Percentiles rank a stretch among this genome's conserved stretches.
Conservation (phyloP, 2,797 vertebrate genomes). For the Dryobates pubescens region DNA sequence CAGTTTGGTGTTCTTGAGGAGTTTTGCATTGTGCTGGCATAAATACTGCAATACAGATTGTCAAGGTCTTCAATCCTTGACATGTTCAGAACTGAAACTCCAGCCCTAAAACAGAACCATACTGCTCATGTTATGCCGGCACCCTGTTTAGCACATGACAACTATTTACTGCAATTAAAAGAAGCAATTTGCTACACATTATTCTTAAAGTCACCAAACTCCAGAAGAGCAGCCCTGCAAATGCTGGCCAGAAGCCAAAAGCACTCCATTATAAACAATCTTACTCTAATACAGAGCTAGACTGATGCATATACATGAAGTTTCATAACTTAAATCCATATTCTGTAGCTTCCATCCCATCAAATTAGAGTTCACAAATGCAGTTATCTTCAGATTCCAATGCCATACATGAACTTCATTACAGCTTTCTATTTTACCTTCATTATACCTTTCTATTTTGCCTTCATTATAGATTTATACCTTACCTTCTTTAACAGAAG, state of each 20-base stretch:
- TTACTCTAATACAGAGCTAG: neutral
- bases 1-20: accelerated
- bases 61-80: neutral
- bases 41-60: neutral
- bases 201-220: conserved; percentile 66
- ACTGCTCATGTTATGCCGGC: conserved; percentile 22
- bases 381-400: neutral
- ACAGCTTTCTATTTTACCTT: neutral
- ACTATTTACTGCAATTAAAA: conserved; percentile 72
- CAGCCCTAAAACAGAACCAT: neutral
- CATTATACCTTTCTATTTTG: neutral
- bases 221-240: conserved; percentile 62
- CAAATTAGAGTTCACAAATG: neutral
- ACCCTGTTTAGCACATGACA: conserved; percentile 51
- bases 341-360: neutral
- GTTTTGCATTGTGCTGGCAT: neutral
- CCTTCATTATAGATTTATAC: neutral
- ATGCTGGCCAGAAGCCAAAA: conserved; percentile 66
- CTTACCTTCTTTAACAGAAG: neutral
- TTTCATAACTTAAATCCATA: neutral
- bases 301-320: conserved; percentile 19
- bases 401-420: neutral
- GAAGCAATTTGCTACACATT: conserved; percentile 59
- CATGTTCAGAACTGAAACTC: neutral
- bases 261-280: conserved; percentile 33